A percentile compares a stretch with the other conserved stretches of the same genome.
These are phyloP conservation scores for Prosapia bicincta DNA, from an alignment of 2,888 invertebrate genomes.

Conservation along the genomic window DNA sequence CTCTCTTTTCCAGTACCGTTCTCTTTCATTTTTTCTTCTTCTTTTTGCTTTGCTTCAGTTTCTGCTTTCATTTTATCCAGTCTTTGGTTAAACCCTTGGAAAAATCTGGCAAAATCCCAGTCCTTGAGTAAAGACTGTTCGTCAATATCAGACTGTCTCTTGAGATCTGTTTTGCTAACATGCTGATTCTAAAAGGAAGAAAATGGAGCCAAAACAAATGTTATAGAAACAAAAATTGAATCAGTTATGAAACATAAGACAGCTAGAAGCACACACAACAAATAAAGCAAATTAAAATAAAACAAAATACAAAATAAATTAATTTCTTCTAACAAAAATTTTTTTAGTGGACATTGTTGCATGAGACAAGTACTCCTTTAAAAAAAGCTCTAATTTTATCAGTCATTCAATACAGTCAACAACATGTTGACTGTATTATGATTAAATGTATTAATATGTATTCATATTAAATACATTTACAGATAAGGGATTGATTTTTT, in stretches of 20 bases:
- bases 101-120: constrained; percentile 85
- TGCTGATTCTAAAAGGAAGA: background rate
- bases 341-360: too few species aligned
- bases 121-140: constrained; percentile 78
- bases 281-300: background rate
- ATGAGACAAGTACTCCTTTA: too few species aligned
- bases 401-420: too few species aligned
- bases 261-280: background rate
- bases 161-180: background rate
- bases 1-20: constrained; percentile 50
- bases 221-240: background rate
- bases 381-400: too few species aligned
- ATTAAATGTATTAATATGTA: too few species aligned
- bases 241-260: background rate
- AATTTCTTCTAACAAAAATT: too few species aligned
- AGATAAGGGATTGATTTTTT: too few species aligned
- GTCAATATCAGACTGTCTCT: constrained; percentile 54
- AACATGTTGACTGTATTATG: too few species aligned
- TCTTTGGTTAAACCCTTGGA: constrained; percentile 54
- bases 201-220: background rate
- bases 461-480: too few species aligned
- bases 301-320: background rate
- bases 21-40: constrained; percentile 26
- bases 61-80: constrained; percentile 50
- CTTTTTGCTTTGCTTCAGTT: constrained; percentile 32